These are phyloP conservation scores for Columba janthina DNA, from an alignment of 2,113 vertebrate species.

Conservation along the genomic window DNA sequence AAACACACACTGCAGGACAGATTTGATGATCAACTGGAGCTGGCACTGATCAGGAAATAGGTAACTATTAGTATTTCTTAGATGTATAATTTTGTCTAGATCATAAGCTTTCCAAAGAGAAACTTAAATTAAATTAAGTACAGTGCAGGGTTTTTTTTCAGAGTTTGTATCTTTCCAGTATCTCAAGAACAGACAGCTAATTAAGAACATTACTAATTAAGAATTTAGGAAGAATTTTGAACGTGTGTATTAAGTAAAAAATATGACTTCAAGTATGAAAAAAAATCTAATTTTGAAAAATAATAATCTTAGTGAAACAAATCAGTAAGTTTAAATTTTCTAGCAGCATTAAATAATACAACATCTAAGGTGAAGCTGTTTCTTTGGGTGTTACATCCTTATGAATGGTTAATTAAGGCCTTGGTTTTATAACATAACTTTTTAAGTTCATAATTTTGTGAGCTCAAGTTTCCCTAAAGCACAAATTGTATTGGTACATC, in stretches of 20 bases:
- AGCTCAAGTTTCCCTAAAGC: not conserved
- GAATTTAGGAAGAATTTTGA: not conserved
- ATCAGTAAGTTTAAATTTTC: not conserved
- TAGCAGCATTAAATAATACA: not conserved
- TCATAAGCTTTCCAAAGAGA: not conserved
- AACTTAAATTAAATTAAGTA: not conserved
- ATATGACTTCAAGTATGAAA: not conserved
- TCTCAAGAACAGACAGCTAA: not conserved
- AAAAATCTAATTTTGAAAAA: not conserved
- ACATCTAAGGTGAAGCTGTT: not conserved
- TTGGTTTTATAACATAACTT: not conserved
- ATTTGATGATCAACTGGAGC: constrained; percentile 94
- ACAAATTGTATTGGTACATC: not conserved
- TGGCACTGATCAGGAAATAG: constrained; percentile 80
- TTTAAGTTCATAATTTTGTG: not conserved
- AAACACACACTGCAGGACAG: constrained; percentile 92
- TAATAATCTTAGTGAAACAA: not conserved
- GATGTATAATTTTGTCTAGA: not conserved
- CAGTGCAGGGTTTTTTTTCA: not conserved
- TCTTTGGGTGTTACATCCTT: not conserved
- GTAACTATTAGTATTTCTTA: not conserved
- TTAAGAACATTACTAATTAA: not conserved
- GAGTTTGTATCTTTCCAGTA: not conserved
- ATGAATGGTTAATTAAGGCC: not conserved
- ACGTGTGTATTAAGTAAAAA: not conserved